Base-by-base conservation (phyloP, 2,113 vertebrate species). In the Tapirus terrestris region DNA sequence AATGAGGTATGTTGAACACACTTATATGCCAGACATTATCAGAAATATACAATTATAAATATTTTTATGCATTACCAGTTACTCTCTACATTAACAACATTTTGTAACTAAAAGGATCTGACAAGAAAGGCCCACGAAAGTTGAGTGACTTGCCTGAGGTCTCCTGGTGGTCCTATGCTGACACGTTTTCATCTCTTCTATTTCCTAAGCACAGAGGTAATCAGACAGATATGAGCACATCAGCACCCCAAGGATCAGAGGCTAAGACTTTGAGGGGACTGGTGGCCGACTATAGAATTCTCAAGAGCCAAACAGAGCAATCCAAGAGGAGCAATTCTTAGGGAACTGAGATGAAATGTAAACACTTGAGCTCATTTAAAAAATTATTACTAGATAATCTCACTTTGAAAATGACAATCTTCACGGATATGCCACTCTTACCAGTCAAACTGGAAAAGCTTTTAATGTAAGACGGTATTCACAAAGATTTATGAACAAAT, bases 401-500 rank as follows among this genome's bases (percentile, higher is more conserved):
- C 43, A 85, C 43, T 60, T 36, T 80, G 36, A 88, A 81, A 91
- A 92, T 29, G 4, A 95, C 36, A 87, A 10, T n/a, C 10, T 83
- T 93, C 2, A 70, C 17, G 31, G 36, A 56, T 33, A 63, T 45
- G 48, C 14, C 33, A 76, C 61, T 53, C 81, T 95, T 39, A 77
- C 27, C 56, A 72, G 27, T 75, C 31, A 73, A n/a, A 56, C 8
- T 84, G 70, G 31, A 82, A 84, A 80, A 83, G 11, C 73, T 80
- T 94, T 81, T 90, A 92, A 96, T 36, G 48, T 80, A 87, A 89
- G 18, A 33, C 33, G 93, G 0, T 73, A 86, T 29, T 89, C 88
- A 93, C 75, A 91, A 86, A 76, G 67, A 85, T 89, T 56, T 85
- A n/a, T 61, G n/a, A 96, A 87, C 16, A 97, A 67, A 87, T 83